Evolutionary conservation across 2,888 invertebrate genomes (phyloP), one percentile per base, ranked within the genome.

Genomic region (Morinoia aosen): DNA sequence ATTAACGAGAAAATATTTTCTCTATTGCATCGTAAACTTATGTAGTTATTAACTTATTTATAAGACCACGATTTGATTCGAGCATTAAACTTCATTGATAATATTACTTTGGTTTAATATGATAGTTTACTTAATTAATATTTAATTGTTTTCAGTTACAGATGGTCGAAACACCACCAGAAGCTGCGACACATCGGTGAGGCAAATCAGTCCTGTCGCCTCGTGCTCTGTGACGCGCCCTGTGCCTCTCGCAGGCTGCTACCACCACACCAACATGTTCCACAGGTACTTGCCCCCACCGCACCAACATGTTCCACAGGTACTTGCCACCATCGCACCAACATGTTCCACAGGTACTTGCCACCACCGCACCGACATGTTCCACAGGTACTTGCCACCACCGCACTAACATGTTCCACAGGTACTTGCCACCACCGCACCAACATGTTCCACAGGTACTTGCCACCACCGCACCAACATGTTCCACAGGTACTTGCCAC

Each of bases 211-310:
- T 39, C 95, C 95, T 58, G 61, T 95, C 19, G 48, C 95, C 48
- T 48, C 64, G 16, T 95, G 95, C n/a, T 95, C 39, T 64, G 64
- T 64, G 58, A 95, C 95, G 0, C 56, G 95, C 12, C 58, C 64
- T 39, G 95, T 95, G 40, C 95, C 95, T 58, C 64, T 95, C 16
- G 95, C 58, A 8, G 95, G 95, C 25, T 95, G 95, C 64, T 95
- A 95, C 95, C 95, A 95, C 95, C 95, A 95, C 58, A 64, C 95
- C 64, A 95, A 61, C 64, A 12, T 95, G 57, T 64, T 64, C 64
- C 95, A 95, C 64, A 95, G 95, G 95, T 93, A 57, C 91, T 19
- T 57, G 95, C n/a, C 48, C 4, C 95, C 64, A 64, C 95, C 95
- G 64, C 58, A 64, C 95, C 48, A 64, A 39, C 48, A 16, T 95